phyloP scores from a whole-genome alignment of 2,797 vertebrate species.

The Cyclopterus lumpus region DNA sequence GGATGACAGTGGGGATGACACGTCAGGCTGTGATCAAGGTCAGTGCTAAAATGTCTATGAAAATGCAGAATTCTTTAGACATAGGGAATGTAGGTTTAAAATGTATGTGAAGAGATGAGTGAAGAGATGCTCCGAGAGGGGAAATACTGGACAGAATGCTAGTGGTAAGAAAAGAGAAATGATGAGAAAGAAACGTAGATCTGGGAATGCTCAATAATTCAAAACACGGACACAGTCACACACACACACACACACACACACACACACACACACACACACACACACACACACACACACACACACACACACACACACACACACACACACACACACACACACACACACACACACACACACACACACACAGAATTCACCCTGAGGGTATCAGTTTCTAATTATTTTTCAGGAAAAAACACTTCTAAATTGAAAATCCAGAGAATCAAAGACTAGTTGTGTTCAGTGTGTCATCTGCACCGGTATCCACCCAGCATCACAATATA shows the following conservation, averaged over 20 bases:
- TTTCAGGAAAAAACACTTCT: constrained; percentile 27
- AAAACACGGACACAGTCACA: constrained; percentile 21
- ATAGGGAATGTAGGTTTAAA: constrained; percentile 50
- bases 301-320: constrained; percentile 11
- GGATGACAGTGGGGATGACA: constrained; percentile 67
- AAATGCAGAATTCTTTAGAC: constrained; percentile 44
- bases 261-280: constrained; percentile 13
- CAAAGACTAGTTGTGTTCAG: constrained; percentile 23
- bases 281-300: constrained; percentile 4
- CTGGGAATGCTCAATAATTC: constrained; percentile 26
- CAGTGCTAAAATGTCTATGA: constrained; percentile 52
- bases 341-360: too few species aligned
- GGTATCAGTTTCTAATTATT: constrained; percentile 61
- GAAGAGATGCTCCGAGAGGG: constrained; percentile 34
- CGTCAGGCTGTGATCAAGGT: constrained; percentile 70
- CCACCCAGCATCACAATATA: neutral
- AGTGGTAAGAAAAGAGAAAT: constrained; percentile 12
- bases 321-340: constrained; percentile 12
- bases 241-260: constrained; percentile 15
- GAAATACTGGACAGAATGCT: constrained; percentile 16
- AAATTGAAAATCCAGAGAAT: constrained; percentile 49
- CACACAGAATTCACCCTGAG: constrained; percentile 31
- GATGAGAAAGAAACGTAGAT: constrained; percentile 16
- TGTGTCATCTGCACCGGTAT: constrained; percentile 12
- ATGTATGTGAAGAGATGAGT: constrained; percentile 37